Evolutionary conservation across 2,113 vertebrate species (phyloP).

Genomic region (Apistogramma diplotaenia): DNA sequence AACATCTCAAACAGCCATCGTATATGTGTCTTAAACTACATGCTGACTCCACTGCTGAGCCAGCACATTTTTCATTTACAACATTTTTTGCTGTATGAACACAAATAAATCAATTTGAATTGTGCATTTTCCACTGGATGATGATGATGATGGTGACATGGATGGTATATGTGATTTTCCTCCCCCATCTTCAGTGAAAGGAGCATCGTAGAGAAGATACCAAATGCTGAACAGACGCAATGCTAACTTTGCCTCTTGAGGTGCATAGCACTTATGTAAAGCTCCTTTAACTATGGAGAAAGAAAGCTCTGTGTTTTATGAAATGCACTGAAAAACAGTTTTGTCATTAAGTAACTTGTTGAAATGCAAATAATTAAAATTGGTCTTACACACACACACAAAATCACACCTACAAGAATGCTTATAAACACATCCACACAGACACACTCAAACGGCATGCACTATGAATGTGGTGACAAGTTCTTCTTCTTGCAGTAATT

Average conservation of each 20-base stretch:
- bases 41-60: not conserved
- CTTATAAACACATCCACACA: not conserved
- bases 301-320: not conserved
- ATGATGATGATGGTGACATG: not conserved
- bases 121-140: not conserved
- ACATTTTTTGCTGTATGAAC: not conserved
- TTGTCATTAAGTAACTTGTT: not conserved
- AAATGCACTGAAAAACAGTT: not conserved
- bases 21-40: not conserved
- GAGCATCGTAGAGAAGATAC: not conserved
- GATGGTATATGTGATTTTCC: not conserved
- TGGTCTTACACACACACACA: not conserved
- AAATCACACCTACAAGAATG: not conserved
- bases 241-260: not conserved
- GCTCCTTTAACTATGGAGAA: not conserved
- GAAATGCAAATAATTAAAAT: not conserved
- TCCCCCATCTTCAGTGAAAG: not conserved
- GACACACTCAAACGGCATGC: not conserved
- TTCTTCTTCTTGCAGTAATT: slow-evolving; percentile 5
- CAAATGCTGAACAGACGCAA: not conserved
- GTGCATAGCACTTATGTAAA: not conserved
- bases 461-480: not conserved
- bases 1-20: not conserved
- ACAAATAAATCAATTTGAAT: not conserved
- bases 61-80: not conserved